Base-by-base conservation (phyloP, 1,140 invertebrate species). In the Lepidostoma basale region DNA sequence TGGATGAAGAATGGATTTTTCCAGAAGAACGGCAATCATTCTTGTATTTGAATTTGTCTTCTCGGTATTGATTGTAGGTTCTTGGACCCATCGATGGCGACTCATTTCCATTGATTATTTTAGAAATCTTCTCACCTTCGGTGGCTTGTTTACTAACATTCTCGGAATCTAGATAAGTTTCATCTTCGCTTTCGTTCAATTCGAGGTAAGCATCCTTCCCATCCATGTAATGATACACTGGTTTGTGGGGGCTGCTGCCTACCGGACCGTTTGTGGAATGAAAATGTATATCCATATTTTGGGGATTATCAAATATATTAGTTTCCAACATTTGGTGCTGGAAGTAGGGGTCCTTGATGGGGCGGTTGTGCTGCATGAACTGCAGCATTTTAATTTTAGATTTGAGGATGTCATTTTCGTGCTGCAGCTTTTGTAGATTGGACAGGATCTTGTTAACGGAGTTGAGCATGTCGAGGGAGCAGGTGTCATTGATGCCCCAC, bases 401-500 rank as follows among this genome's bases (percentile, higher is more conserved):
- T 45, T 69, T 73, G 9, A 83, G 76, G 68, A 79, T 78, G 30
- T 77, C 76, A 75, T 82, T 83, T 73, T 83, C 82, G 72, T 81
- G 79, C 74, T 82, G 80, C 9, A 83, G 63, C 73, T 83, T 82
- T 58, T 83, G 81, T 33, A 83, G 76, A 67, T 81, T 81, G 4
- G 79, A 81, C 16, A 83, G 67, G 64, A 83, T 79, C 75, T 82
- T 79, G 62, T 81, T 83, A 0, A 83, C 76, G 40, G 78, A 78
- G 14, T 78, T 75, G 60, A 75, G 68, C 22, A 75, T 72, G 26
- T 79, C 76, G 9, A 76, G 73, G 6, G 76, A 70, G 56, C 82
- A 83, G 36, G 82, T 80, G 69, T 81, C 78, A 74, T 76, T 81
- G 14, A 76, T 79, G 18, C 81, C 81, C 82, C 81, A 83, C 75